Evolutionary conservation across 2,113 vertebrate genomes (phyloP), one percentile per base, ranked within the genome.

Genomic region (Mirza zaza): DNA sequence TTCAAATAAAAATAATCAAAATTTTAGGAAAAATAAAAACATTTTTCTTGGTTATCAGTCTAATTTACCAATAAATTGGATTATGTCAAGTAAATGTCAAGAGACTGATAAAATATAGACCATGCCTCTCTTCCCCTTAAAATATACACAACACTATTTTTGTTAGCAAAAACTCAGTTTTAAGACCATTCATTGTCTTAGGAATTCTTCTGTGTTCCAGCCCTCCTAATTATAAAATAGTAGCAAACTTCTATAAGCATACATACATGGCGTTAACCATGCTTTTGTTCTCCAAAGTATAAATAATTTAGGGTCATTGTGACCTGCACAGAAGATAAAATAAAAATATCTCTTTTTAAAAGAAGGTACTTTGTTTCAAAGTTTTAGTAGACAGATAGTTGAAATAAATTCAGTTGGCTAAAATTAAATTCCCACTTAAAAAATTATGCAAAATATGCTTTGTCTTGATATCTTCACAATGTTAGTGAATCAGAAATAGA

Each of bases 221-320:
- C 0, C 5, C 6, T 77, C 21, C 50, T 57, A 92, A 92, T 18
- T 92, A 65, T 48, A 87, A 88, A 96, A 52, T 15, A 93, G 27
- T 10, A 88, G 55, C 9, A 94, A 94, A 96, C 14, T 97, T 96
- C 27, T 96, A 36, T 4, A 85, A 61, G 13, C 89, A 94, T 83
- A 17, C n/a, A 82, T 70, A 88, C 5, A 65, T 95, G 70, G 25
- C 42, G 95, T 11, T 76, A 65, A 92, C 27, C 6, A 83, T 17
- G 90, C 94, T 45, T 98, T 97, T 96, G 89, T 97, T 97, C 95
- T 97, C 57, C 18, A 91, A 91, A 75, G 50, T 91, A 95, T 68
- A 95, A 96, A 87, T 76, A 91, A 91, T 79, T 77, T 93, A 88
- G 94, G 91, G 97, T 97, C 89, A 96, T 5, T 75, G 45, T 97